A percentile compares a stretch with the other conserved stretches of the same genome.
Evolutionary conservation across 2,113 vertebrate species (phyloP).

Genomic region (Ictidomys tridecemlineatus): DNA sequence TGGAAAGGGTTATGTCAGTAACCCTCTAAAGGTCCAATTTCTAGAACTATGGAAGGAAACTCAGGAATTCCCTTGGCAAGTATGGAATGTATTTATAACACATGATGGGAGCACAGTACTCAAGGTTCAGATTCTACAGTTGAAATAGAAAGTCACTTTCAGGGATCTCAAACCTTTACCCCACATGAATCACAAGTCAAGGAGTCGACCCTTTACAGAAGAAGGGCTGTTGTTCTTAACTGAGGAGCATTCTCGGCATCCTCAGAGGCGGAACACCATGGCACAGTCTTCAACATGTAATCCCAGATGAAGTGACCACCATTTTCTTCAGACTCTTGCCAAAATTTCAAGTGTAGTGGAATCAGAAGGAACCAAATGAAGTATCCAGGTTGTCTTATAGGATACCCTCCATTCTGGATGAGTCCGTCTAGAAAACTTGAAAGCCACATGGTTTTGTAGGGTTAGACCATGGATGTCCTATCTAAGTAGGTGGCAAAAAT

Average conservation of each 20-base stretch:
- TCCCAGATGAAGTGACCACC: too few relatives aligned
- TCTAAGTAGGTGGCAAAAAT: too few relatives aligned
- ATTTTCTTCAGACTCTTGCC: too few relatives aligned
- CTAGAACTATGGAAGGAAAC: background rate
- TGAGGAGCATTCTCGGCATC: too few relatives aligned
- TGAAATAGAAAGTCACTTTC: background rate
- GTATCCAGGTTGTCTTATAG: background rate
- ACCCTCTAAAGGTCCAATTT: background rate
- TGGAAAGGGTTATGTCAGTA: too few relatives aligned
- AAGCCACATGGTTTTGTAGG: too few relatives aligned
- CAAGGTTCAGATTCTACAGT: background rate
- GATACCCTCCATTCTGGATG: background rate
- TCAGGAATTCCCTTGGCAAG: too few relatives aligned
- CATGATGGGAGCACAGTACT: background rate
- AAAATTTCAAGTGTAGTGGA: background rate
- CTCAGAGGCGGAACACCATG: too few relatives aligned
- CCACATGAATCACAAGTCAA: background rate
- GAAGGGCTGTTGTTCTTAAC: background rate
- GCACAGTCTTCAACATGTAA: too few relatives aligned
- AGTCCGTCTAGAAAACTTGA: background rate
- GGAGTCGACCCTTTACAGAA: background rate
- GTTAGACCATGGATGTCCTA: too few relatives aligned
- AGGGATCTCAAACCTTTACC: background rate
- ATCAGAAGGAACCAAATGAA: background rate
- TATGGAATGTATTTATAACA: background rate